A percentile compares a stretch with the other conserved stretches of the same genome.
Conservation (phyloP, 2,888 invertebrate species). For the Amorpha juglandis region DNA sequence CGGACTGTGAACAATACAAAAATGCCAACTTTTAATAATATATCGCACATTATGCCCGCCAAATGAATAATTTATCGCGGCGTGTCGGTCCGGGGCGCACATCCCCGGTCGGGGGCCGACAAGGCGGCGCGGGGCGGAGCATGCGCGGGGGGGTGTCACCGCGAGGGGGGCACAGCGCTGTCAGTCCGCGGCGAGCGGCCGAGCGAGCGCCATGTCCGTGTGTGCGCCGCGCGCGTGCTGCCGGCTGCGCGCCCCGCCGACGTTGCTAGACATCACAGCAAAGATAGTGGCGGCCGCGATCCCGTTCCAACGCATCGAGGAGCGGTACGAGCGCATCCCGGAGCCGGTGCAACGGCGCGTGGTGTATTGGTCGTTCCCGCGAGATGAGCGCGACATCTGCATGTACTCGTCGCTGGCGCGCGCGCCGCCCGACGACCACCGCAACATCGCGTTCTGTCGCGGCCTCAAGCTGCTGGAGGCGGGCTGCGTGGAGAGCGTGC, state of each 20-base stretch:
- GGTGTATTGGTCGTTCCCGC: conserved; percentile 95
- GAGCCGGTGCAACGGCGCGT: conserved; percentile 94
- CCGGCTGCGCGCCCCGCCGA: conserved; percentile 87
- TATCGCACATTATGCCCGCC: conserved; percentile 82
- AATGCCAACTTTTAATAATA: conserved; percentile 84
- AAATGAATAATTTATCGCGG: conserved; percentile 82
- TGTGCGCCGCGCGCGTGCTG: conserved; percentile 83
- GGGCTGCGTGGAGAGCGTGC: conserved; percentile 92
- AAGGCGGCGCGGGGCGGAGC: conserved; percentile 42
- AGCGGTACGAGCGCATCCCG: conserved; percentile 93
- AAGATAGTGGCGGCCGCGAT: conserved; percentile 93
- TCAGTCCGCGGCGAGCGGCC: conserved; percentile 82
- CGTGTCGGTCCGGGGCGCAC: conserved; percentile 78
- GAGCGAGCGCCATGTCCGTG: conserved; percentile 82
- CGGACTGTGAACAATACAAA: conserved; percentile 67
- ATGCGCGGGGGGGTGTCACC: conserved; percentile 41
- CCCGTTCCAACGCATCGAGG: conserved; percentile 94
- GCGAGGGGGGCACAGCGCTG: conserved; percentile 56
- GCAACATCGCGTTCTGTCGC: conserved; percentile 93
- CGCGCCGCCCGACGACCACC: conserved; percentile 87
- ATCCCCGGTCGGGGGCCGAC: conserved; percentile 65
- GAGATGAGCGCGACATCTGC: conserved; percentile 94
- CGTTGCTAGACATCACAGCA: conserved; percentile 92
- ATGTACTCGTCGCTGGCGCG: conserved; percentile 93
- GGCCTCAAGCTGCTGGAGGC: conserved; percentile 92